Evolutionary conservation across 2,797 vertebrate genomes (phyloP).

Genomic region (Vireo griseus): DNA sequence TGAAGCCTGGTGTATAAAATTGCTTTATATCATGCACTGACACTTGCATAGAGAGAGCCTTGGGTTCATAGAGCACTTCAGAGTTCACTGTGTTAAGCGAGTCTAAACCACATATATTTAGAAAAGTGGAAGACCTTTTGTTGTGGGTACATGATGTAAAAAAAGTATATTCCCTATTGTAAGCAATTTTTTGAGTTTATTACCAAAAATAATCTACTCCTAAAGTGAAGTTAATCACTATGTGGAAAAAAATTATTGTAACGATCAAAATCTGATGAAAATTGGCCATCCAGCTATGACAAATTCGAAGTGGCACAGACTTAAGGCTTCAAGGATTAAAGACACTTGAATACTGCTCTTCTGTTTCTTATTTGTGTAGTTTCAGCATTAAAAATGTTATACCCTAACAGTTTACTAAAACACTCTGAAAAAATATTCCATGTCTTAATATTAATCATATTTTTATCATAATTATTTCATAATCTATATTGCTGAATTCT

Average conservation of each 20-base stretch:
- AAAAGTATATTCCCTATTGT: neutral
- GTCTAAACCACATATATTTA: neutral
- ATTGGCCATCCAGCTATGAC: slow-evolving; percentile 25
- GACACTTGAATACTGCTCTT: slow-evolving; percentile 62
- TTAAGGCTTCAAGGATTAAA: slow-evolving; percentile 80
- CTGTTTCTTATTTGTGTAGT: slow-evolving; percentile 68
- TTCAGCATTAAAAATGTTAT: slow-evolving; percentile 79
- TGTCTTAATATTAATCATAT: slow-evolving; percentile 83
- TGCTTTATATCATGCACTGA: slow-evolving; percentile 52
- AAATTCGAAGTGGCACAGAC: slow-evolving; percentile 35
- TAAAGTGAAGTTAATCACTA: neutral
- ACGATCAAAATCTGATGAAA: neutral
- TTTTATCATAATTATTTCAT: slow-evolving; percentile 81
- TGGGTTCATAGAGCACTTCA: slow-evolving; percentile 63
- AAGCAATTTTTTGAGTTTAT: neutral
- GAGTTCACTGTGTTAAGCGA: slow-evolving; percentile 50
- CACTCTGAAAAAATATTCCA: slow-evolving; percentile 73
- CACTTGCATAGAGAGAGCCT: slow-evolving; percentile 51
- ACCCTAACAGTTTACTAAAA: slow-evolving; percentile 79
- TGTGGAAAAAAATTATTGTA: neutral
- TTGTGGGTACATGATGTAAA: slow-evolving; percentile 30
- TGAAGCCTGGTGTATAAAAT: neutral
- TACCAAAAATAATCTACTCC: slow-evolving; percentile 22
- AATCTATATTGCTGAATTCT: slow-evolving; percentile 80
- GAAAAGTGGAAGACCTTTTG: neutral